Evolutionary conservation across 2,797 vertebrate genomes (phyloP).

Genomic region (Ispidina picta): DNA sequence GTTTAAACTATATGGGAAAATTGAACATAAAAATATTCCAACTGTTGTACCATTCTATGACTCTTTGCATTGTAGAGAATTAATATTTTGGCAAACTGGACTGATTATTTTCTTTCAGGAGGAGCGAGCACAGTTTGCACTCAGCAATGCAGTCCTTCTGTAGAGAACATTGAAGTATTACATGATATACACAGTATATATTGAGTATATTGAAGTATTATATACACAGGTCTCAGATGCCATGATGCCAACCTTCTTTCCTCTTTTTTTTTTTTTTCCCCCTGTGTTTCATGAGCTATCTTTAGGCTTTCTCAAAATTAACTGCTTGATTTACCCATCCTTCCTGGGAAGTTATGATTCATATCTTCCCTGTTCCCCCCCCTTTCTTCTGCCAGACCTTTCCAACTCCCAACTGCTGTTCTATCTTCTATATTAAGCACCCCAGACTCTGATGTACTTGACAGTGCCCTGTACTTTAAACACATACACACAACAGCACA

Average conservation of each 20-base stretch:
- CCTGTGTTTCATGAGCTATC: constrained; percentile 11
- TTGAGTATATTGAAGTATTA: not conserved
- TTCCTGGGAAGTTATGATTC: constrained; percentile 72
- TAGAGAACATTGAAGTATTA: not conserved
- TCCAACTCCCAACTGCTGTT: constrained; percentile 73
- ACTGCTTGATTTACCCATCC: constrained; percentile 69
- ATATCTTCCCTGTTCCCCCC: constrained; percentile 60
- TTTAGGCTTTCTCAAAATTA: constrained; percentile 65
- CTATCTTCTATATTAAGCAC: constrained; percentile 65
- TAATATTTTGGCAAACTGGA: not conserved
- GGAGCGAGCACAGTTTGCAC: not conserved
- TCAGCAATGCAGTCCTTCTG: not conserved
- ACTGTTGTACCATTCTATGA: not conserved
- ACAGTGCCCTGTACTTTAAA: constrained; percentile 51
- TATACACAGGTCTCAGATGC: not conserved
- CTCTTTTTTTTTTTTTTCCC: not conserved
- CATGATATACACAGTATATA: no score
- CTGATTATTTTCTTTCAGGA: not conserved
- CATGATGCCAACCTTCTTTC: not conserved
- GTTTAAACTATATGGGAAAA: not conserved
- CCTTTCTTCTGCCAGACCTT: constrained; percentile 58
- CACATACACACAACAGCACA: not conserved
- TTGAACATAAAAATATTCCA: not conserved
- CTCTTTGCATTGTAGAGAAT: not conserved
- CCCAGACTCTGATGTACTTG: constrained; percentile 57